Percentiles rank a stretch among this genome's conserved stretches.
These are phyloP conservation scores for Neodiprion pinetum DNA, from an alignment of 1,140 invertebrate genomes.

Conservation along the genomic window DNA sequence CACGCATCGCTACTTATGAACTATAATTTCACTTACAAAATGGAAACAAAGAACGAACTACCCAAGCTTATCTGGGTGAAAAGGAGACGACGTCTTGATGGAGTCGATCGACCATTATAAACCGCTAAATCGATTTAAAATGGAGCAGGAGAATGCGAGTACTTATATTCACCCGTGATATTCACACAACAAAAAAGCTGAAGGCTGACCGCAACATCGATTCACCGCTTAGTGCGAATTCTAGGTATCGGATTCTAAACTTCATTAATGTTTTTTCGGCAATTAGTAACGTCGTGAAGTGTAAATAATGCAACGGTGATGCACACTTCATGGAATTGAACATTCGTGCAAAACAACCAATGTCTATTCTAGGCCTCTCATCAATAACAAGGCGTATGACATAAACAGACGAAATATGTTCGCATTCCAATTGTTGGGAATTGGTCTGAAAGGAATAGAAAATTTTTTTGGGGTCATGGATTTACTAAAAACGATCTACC, in stretches of 20 bases:
- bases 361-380: conserved; percentile 14
- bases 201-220: neutral
- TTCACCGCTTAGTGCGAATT: neutral
- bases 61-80: conserved; percentile 3
- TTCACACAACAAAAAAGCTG: conserved; percentile 8
- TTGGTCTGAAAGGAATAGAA: neutral
- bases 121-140: conserved; percentile 9
- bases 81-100: neutral
- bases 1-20: neutral
- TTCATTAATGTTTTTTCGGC: neutral
- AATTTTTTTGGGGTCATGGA: neutral
- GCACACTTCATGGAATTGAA: no score
- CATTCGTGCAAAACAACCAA: neutral
- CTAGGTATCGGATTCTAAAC: neutral
- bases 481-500: neutral
- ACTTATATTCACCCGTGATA: neutral
- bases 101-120: conserved; percentile 8
- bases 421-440: conserved; percentile 4
- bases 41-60: neutral
- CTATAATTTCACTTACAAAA: neutral
- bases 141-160: conserved; percentile 1
- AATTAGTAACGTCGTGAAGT: neutral
- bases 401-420: conserved; percentile 18
- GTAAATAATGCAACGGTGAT: no score
- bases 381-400: conserved; percentile 15